Evolutionary conservation across 2,797 vertebrate species (phyloP), one percentile per base, ranked within the genome.

Genomic region (Loris lydekkerianus): DNA sequence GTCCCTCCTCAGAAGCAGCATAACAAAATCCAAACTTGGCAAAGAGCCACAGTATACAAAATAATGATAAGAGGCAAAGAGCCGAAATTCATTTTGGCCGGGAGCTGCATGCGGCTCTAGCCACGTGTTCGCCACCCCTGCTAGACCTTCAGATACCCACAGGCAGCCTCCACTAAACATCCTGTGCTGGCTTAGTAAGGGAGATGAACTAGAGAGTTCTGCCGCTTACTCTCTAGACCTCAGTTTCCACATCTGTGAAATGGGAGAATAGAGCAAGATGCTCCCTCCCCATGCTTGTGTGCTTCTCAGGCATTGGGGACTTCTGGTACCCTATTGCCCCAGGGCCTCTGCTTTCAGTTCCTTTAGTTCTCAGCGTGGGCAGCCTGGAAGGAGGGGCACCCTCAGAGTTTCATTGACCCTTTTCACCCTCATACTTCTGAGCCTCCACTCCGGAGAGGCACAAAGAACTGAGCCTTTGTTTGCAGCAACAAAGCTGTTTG

Each of bases 401-500:
- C 90, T 84, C 76, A 25, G 56, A 63, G 92, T 95, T 93, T 76
- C 96, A 70, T 18, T n/a, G 87, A 84, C 37, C 84, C 76, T 93
- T 84, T 96, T 86, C 83, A 93, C 95, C 81, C 76, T 84, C 40
- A 8, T 91, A 11, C 73, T 76, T 91, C 70, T 77, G 69, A 86
- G 81, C 83, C 81, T 92, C 72, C 58, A 5, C 91, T 76, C 76
- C 49, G 31, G 81, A 95, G 80, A 93, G 63, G 43, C 89, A 72
- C 46, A n/a, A 75, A 91, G 86, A 89, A 83, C 86, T 6, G 14
- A 25, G 93, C 81, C 80, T 93, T 96, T 97, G 97, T 98, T 97
- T 97, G 95, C 86, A 97, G 97, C 95, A 95, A 95, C 95, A 97
- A 97, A 98, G 93, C 96, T 97, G 92, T 98, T 98, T 96, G 96